Conservation (phyloP, 2,113 vertebrate species). For the Mustela nigripes region DNA sequence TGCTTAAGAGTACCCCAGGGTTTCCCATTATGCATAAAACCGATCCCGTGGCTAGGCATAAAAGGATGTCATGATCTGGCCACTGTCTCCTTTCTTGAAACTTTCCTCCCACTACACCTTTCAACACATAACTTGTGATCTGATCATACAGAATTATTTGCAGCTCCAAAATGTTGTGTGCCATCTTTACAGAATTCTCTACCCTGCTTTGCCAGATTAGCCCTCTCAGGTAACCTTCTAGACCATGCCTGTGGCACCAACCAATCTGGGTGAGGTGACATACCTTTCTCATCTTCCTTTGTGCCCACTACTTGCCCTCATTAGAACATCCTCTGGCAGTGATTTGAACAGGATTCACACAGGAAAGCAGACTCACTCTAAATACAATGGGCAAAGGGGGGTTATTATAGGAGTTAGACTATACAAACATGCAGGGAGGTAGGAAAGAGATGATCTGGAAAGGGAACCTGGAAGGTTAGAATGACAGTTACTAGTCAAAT, state of each 20-base stretch:
- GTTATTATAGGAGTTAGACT: neutral
- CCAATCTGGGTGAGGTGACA: neutral
- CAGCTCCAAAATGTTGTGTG: neutral
- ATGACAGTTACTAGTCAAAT: neutral
- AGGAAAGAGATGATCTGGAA: neutral
- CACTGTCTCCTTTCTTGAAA: neutral
- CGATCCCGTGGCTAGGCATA: neutral
- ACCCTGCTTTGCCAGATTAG: neutral
- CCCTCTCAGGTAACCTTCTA: neutral
- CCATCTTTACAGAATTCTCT: neutral
- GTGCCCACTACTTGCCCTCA: neutral
- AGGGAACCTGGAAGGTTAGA: neutral
- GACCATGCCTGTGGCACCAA: neutral
- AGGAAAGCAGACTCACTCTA: neutral
- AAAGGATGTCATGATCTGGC: neutral
- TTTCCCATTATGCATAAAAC: neutral
- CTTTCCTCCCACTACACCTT: neutral
- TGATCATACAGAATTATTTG: neutral
- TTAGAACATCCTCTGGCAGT: neutral
- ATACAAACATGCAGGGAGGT: neutral
- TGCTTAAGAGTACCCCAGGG: neutral
- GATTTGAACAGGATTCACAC: neutral
- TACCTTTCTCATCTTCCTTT: neutral
- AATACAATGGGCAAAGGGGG: neutral
- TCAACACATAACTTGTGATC: neutral